These are phyloP conservation scores for Lethenteron camtschaticum DNA, from an alignment of 2,113 vertebrate genomes.

Conservation along the genomic window DNA sequence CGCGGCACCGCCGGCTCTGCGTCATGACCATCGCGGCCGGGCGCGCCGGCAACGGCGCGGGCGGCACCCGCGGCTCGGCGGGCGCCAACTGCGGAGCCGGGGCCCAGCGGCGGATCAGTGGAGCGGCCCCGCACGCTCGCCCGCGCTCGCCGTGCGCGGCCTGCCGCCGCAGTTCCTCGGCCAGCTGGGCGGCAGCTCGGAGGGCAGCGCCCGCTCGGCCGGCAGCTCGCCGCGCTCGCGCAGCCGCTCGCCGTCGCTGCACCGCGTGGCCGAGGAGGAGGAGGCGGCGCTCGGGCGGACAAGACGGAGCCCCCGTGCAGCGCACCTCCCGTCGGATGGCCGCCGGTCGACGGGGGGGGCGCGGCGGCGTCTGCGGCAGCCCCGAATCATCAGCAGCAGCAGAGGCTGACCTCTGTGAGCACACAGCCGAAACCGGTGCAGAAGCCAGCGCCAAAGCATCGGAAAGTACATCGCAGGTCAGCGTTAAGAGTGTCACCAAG, in stretches of 20 bases:
- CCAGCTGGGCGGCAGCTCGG: conserved; percentile 2
- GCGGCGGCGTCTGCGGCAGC: no score
- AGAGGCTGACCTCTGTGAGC: no score
- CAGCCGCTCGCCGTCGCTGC: conserved; percentile 3
- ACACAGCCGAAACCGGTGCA: no score
- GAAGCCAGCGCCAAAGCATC: no score
- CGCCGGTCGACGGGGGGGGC: no score
- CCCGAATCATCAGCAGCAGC: no score
- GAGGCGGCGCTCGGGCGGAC: neutral
- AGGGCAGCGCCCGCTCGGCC: neutral
- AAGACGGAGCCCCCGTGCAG: neutral
- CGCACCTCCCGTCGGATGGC: neutral
- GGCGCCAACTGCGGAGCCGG: neutral
- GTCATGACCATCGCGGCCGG: neutral
- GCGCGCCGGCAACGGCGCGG: neutral
- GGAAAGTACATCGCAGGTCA: no score
- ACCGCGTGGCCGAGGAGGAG: conserved; percentile 1
- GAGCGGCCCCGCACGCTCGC: neutral
- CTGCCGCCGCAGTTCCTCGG: neutral
- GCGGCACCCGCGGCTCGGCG: neutral
- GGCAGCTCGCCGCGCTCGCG: neutral
- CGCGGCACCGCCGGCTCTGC: neutral
- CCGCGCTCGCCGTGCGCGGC: conserved; percentile 1
- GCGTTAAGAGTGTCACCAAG: no score
- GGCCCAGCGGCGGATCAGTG: neutral